Evolutionary conservation across 1,140 invertebrate species (phyloP).

Genomic region (Drosophila ohnishii): DNA sequence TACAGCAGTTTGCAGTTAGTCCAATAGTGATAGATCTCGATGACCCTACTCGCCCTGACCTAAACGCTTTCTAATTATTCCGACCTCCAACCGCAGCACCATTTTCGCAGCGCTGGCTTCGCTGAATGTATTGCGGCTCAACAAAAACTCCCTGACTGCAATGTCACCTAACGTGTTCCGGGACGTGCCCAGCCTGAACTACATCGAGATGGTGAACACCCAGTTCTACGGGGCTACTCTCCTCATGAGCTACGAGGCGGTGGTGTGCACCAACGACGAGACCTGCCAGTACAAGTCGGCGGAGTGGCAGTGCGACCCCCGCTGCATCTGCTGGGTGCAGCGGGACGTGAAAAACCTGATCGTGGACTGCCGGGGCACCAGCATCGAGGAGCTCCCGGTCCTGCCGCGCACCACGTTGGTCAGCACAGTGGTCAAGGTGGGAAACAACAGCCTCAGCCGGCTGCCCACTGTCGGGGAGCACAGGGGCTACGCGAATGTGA

Average conservation of each 20-base stretch:
- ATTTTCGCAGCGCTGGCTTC: constrained; percentile 54
- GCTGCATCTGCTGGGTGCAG: constrained; percentile 84
- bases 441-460: constrained; percentile 83
- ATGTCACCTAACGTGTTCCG: constrained; percentile 38
- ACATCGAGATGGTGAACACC: constrained; percentile 62
- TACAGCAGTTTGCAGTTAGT: constrained; percentile 6
- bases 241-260: constrained; percentile 66
- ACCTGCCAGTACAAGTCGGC: constrained; percentile 66
- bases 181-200: constrained; percentile 37
- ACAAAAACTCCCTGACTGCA: constrained; percentile 58
- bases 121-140: constrained; percentile 50
- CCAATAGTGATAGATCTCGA: background rate
- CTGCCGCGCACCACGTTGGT: constrained; percentile 62
- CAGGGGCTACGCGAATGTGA: constrained; percentile 83
- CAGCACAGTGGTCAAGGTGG: constrained; percentile 83
- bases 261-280: constrained; percentile 82
- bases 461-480: constrained; percentile 75
- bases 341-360: constrained; percentile 80
- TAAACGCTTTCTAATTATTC: constrained; percentile 7
- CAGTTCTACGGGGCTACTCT: constrained; percentile 70
- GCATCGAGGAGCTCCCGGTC: constrained; percentile 70
- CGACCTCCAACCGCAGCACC: constrained; percentile 44
- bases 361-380: constrained; percentile 84
- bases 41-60: background rate
- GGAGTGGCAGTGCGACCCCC: constrained; percentile 82